Evolutionary conservation across 1,140 invertebrate species (phyloP).

Genomic region (Trichoplusia ni): DNA sequence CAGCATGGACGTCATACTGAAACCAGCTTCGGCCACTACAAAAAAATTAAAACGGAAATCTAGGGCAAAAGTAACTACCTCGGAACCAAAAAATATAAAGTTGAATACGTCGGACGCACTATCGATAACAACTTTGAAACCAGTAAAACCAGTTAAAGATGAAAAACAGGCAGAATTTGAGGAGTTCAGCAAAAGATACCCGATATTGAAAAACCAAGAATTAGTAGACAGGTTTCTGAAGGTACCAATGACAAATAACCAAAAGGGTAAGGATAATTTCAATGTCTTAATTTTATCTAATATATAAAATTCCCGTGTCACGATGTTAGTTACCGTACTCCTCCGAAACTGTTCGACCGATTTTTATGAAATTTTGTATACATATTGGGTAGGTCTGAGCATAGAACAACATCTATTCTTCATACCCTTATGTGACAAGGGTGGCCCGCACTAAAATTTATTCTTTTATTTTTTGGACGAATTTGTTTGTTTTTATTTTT

Average conservation of each 20-base stretch:
- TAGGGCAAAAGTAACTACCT: constrained; percentile 1
- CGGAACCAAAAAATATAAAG: constrained; percentile 22
- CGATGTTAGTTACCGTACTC: too few species aligned
- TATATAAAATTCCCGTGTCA: not conserved
- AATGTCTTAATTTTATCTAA: not conserved
- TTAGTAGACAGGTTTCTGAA: constrained; percentile 54
- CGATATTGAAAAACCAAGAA: constrained; percentile 56
- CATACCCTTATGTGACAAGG: too few species aligned
- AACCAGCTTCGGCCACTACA: not conserved
- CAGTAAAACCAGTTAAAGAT: constrained; percentile 3
- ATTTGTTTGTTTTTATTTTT: too few species aligned
- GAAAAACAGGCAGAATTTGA: constrained; percentile 21
- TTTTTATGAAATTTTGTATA: too few species aligned
- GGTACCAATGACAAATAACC: constrained; percentile 64
- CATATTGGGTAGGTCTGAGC: too few species aligned
- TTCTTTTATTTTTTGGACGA: too few species aligned
- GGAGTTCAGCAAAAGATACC: constrained; percentile 49
- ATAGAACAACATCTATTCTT: too few species aligned
- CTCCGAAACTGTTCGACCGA: too few species aligned
- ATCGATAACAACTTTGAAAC: not conserved
- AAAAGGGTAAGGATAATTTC: constrained; percentile 57
- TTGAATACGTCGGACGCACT: not conserved
- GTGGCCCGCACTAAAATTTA: too few species aligned
- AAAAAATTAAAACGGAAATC: constrained; percentile 23
- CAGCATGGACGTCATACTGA: constrained; percentile 25